phyloP scores from a whole-genome alignment of 2,888 invertebrate species.

The Drosophila lutescens region DNA sequence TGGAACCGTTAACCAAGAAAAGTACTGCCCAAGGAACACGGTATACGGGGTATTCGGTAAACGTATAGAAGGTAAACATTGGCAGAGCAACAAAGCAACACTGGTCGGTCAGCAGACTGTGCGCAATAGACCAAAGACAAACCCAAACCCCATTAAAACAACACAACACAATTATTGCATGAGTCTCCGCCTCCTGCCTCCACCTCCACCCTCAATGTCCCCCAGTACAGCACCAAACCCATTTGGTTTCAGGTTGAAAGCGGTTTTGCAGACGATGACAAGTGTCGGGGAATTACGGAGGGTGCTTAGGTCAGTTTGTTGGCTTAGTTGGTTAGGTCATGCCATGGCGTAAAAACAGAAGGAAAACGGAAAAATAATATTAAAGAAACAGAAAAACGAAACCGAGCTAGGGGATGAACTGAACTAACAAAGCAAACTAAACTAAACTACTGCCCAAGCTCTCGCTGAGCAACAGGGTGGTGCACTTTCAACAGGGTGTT shows the following conservation, averaged over 20 bases:
- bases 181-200: neutral
- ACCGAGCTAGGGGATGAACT: slow-evolving; percentile 16
- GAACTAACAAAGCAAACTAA: slow-evolving; percentile 8
- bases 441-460: slow-evolving; percentile 9
- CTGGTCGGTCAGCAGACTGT: slow-evolving; percentile 35
- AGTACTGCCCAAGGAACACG: slow-evolving; percentile 5
- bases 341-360: slow-evolving; percentile 25
- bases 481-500: neutral
- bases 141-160: slow-evolving; percentile 32
- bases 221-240: neutral
- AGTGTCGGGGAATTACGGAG: slow-evolving; percentile 10
- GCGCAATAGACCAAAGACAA: slow-evolving; percentile 43
- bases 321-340: slow-evolving; percentile 42
- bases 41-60: slow-evolving; percentile 33
- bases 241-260: slow-evolving; percentile 38
- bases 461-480: slow-evolving; percentile 2
- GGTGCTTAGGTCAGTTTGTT: slow-evolving; percentile 46
- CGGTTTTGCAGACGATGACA: slow-evolving; percentile 33
- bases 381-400: slow-evolving; percentile 2
- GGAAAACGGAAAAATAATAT: slow-evolving; percentile 12
- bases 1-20: slow-evolving; percentile 10
- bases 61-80: slow-evolving; percentile 27
- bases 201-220: neutral
- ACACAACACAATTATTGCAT: slow-evolving; percentile 38
- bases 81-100: neutral